Evolutionary conservation across 2,797 vertebrate species (phyloP).

Genomic region (Enteromius radiatus): DNA sequence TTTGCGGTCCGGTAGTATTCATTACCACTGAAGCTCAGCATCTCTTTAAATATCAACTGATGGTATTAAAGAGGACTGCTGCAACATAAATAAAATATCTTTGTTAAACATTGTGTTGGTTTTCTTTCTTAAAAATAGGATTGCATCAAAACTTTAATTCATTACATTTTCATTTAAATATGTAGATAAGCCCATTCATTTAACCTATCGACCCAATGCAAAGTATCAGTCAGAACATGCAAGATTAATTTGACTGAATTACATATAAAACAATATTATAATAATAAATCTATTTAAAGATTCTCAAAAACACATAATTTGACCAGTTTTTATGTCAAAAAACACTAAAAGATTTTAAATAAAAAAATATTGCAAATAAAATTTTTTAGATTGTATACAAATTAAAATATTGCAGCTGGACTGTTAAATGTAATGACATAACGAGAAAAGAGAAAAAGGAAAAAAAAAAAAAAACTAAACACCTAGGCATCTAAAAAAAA

Average conservation of each 20-base stretch:
- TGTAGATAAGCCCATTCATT: background rate
- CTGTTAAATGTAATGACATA: no score
- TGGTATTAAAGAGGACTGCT: background rate
- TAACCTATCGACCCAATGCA: background rate
- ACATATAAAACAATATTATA: background rate
- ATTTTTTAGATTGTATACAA: no score
- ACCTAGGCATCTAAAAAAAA: no score
- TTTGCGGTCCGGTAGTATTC: slow-evolving; percentile 4
- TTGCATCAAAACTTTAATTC: background rate
- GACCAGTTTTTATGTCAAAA: no score
- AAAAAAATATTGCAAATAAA: no score
- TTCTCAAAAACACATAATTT: no score
- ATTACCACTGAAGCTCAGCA: background rate
- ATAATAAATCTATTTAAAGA: background rate
- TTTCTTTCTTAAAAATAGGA: background rate
- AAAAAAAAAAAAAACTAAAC: no score
- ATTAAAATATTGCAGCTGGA: no score
- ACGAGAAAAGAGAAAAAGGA: background rate
- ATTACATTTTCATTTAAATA: background rate
- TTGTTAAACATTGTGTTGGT: background rate
- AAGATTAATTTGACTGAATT: background rate
- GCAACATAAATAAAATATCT: background rate
- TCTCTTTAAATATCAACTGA: background rate
- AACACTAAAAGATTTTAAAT: no score
- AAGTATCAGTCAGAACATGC: background rate